Evolutionary conservation across 2,888 invertebrate species (phyloP).

Genomic region (Sisyra nigra): DNA sequence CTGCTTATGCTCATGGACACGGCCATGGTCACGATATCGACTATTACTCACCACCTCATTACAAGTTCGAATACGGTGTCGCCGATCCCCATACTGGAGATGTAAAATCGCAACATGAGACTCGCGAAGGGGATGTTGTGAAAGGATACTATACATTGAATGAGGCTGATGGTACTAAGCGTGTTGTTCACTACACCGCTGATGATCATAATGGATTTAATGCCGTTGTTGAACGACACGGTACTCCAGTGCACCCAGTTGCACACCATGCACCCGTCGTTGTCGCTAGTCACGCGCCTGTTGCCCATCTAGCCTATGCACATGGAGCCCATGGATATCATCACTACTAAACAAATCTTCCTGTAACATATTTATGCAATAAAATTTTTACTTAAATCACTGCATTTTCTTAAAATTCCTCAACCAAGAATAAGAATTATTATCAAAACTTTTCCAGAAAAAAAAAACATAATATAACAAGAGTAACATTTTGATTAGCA

Average conservation of each 20-base stretch:
- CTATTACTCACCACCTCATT: conserved; percentile 3
- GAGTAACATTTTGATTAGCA: too few species aligned
- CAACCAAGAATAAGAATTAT: too few species aligned
- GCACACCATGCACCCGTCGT: background rate
- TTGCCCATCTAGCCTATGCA: background rate
- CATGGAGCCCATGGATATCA: background rate
- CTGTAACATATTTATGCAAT: too few species aligned
- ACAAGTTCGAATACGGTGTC: conserved; percentile 8
- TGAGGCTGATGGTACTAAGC: conserved; percentile 8
- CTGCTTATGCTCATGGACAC: too few species aligned
- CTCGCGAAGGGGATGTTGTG: conserved; percentile 8
- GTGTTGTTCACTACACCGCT: conserved; percentile 8
- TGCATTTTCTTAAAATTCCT: too few species aligned
- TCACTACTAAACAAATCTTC: too few species aligned
- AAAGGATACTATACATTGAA: conserved; percentile 7
- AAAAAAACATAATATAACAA: too few species aligned
- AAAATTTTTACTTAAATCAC: too few species aligned
- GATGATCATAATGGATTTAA: conserved; percentile 9
- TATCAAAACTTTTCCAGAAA: too few species aligned
- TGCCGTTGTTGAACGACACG: conserved; percentile 7
- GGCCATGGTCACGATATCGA: too few species aligned
- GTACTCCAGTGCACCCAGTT: conserved; percentile 4
- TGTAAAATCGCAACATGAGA: conserved; percentile 8
- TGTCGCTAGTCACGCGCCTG: background rate
- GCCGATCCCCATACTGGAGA: conserved; percentile 7